phyloP scores from a whole-genome alignment of 2,888 invertebrate species.

The Diarsia mendica region DNA sequence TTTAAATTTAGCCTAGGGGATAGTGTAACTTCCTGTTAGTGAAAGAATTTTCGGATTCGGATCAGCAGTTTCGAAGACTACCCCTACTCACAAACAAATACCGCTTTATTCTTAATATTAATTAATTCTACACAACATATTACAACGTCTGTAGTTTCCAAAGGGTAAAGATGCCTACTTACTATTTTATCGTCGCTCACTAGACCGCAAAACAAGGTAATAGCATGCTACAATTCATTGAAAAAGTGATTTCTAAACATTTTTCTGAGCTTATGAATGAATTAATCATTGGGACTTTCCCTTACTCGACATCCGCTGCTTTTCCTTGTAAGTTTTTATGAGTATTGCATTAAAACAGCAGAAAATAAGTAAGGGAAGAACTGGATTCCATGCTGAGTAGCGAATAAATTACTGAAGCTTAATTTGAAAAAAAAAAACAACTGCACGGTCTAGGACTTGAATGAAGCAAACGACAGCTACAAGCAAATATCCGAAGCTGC shows the following conservation, averaged over 20 bases:
- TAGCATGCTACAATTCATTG: background rate
- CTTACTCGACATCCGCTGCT: background rate
- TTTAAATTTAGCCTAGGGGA: too few relatives aligned
- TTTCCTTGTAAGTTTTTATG: slow-evolving; percentile 13
- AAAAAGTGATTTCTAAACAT: background rate
- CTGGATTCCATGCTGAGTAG: background rate
- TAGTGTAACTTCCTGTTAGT: too few relatives aligned
- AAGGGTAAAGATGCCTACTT: background rate
- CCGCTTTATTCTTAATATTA: too few relatives aligned
- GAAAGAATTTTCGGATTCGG: too few relatives aligned
- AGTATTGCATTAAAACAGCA: background rate
- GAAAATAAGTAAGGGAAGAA: background rate
- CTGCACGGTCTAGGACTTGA: too few relatives aligned
- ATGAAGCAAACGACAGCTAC: too few relatives aligned
- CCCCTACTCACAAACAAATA: too few relatives aligned
- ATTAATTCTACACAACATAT: too few relatives aligned
- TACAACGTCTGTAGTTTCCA: background rate
- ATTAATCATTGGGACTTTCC: slow-evolving; percentile 31
- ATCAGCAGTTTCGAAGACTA: too few relatives aligned
- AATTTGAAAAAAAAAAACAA: background rate
- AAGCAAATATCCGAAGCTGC: too few relatives aligned
- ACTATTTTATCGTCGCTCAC: too few relatives aligned
- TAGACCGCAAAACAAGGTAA: background rate
- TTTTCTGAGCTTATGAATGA: background rate
- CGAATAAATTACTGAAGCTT: background rate